phyloP scores from a whole-genome alignment of 2,113 vertebrate species.

The Rhineura floridana region DNA sequence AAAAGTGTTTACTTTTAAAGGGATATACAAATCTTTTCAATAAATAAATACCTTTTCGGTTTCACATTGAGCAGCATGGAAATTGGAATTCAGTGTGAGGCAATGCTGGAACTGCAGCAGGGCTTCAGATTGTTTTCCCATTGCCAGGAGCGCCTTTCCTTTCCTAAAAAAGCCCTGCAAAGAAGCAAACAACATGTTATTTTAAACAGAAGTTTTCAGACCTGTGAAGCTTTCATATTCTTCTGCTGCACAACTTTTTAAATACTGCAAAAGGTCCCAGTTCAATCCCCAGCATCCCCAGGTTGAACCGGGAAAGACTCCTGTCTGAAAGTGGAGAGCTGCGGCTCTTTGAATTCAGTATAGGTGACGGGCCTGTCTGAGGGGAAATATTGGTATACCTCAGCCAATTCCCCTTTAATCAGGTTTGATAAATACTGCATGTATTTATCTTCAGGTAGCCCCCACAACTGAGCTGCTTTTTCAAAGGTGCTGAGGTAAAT shows the following conservation, averaged over 20 bases:
- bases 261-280: not conserved
- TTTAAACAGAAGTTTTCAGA: not conserved
- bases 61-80: slow-evolving; percentile 76
- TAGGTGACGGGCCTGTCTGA: too few species aligned
- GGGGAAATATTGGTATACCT: too few species aligned
- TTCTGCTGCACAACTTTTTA: not conserved
- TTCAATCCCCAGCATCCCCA: not conserved
- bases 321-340: too few species aligned
- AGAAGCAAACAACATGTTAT: slow-evolving; percentile 3
- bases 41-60: slow-evolving; percentile 71
- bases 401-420: too few species aligned
- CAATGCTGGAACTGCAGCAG: slow-evolving; percentile 82
- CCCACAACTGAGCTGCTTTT: too few species aligned
- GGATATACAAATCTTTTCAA: not conserved
- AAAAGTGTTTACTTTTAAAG: not conserved
- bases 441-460: too few species aligned
- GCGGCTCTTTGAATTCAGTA: too few species aligned
- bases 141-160: slow-evolving; percentile 84
- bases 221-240: not conserved
- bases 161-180: slow-evolving; percentile 84
- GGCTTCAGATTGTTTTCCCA: slow-evolving; percentile 81
- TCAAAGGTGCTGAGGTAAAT: too few species aligned
- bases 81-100: slow-evolving; percentile 80
- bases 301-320: not conserved
- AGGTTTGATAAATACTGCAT: too few species aligned